Evolutionary conservation across 2,888 invertebrate genomes (phyloP), one percentile per base, ranked within the genome.

Genomic region (Neoscelio sp.): DNA sequence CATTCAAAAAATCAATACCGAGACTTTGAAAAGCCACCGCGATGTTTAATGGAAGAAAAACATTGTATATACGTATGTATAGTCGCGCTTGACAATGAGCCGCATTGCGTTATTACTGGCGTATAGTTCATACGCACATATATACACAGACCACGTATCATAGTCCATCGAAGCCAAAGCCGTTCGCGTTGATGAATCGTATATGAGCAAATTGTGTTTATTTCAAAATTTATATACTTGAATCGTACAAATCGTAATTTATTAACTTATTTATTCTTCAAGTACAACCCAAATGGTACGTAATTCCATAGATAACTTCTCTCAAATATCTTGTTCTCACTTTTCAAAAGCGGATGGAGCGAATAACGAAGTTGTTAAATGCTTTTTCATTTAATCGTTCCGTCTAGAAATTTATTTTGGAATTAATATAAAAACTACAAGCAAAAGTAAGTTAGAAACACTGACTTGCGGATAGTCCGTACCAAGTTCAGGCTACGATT

Each of bases 161-260:
- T 89, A 88, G 88, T 89, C 89, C 84, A 80, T 86, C 85, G 86
- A 89, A 89, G 85, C 89, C 89, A 89, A 89, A 89, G 89, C 79
- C 75, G 79, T 81, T 76, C 78, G 62, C 76, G 58, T 78, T 56
- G 68, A 70, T 56, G 46, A 62, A 64, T 71, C 58, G 56, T 71
- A 71, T 42, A 67, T 44, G 62, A 80, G 62, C 56, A 62, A 70
- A 62, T 26, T 44, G 50, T 42, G 73, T 44, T 80, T 62, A 28
- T 58, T 80, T 56, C 6, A 30, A 80, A 62, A 54, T 74, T 50
- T 18, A 46, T 62, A 35, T 68, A 67, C 26, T 58, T 75, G 78
- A 64, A 60, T 67, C 50, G 64, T 76, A 73, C 58, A 67, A 74
- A 42, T 30, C 33, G 13, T 80, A 65, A 73, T 65, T 73, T 78